Evolutionary conservation across 2,113 vertebrate species (phyloP), one percentile per base, ranked within the genome.

Genomic region (Furnarius figulus): DNA sequence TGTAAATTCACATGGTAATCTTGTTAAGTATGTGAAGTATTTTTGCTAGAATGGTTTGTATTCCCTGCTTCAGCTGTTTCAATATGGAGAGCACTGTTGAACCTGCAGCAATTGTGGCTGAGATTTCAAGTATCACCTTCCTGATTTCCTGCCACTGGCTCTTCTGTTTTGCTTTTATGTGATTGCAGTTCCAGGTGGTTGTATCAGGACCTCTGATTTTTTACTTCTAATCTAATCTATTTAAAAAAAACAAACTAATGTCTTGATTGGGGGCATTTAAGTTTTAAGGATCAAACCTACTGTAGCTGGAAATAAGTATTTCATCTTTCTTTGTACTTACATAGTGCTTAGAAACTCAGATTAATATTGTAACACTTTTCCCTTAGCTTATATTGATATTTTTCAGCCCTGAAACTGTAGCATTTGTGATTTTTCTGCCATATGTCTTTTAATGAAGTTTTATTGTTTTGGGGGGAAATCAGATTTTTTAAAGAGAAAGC

Each of bases 1-100:
- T 9, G 58, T 74, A 93, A 97, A 94, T 86, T 90, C 78, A 85
- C 87, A 65, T 78, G 47, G 62, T 74, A 93, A 79, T 81, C 6
- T 72, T 93, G 85, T 83, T 63, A 90, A 92, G 68, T 74, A 95
- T 91, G 89, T 87, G 94, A 95, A 96, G 80, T 96, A 96, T 96
- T 97, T 96, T 93, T 87, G 44, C 85, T 95, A 89, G 77, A 72
- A 62, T 67, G 55, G 30, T 53, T 97, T 94, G 76, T 78, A 70
- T 95, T 96, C 70, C 46, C 12, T 30, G 19, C 40, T 87, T 93
- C 74, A 62, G 44, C 55, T 78, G 53, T 91, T 94, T 95, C 6
- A 6, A 56, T 74, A 39, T n/a, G 53, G 58, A 90, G 68, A 82
- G 35, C 15, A 28, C n/a, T 67, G 61, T 55, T 53, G 39, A 77